These are phyloP conservation scores for Orchestes rusci DNA, from an alignment of 2,888 invertebrate species.

Conservation along the genomic window DNA sequence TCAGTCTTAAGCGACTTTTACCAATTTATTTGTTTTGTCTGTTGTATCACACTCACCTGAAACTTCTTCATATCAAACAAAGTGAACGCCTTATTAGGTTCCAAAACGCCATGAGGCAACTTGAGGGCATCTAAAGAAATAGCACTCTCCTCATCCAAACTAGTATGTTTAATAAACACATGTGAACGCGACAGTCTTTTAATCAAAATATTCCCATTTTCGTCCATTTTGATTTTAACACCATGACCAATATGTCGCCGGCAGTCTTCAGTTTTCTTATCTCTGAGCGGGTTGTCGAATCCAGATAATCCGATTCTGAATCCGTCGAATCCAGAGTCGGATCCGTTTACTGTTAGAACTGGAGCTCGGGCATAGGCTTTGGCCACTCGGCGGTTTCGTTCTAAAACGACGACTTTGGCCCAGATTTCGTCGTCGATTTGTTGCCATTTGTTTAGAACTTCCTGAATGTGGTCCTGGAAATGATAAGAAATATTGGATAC, in stretches of 20 bases:
- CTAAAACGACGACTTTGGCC: slow-evolving; percentile 22
- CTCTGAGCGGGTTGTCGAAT: slow-evolving; percentile 23
- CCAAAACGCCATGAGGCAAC: slow-evolving; percentile 18
- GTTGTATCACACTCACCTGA: too few species aligned
- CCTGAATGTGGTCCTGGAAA: slow-evolving; percentile 23
- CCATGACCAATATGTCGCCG: slow-evolving; percentile 20
- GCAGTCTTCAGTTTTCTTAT: slow-evolving; percentile 23
- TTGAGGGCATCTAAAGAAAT: slow-evolving; percentile 21
- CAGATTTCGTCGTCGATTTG: slow-evolving; percentile 24
- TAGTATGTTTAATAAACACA: slow-evolving; percentile 21
- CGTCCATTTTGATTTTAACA: slow-evolving; percentile 24
- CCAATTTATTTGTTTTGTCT: too few species aligned
- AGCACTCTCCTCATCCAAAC: slow-evolving; percentile 23
- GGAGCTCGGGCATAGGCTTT: slow-evolving; percentile 23
- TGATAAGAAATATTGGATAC: background rate
- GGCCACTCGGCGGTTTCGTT: slow-evolving; percentile 22
- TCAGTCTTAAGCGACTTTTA: too few species aligned
- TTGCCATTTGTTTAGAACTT: slow-evolving; percentile 21
- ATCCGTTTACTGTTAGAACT: slow-evolving; percentile 22
- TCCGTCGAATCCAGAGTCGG: slow-evolving; percentile 22
- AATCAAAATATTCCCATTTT: slow-evolving; percentile 20
- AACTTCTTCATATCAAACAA: slow-evolving; percentile 24
- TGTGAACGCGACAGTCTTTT: slow-evolving; percentile 22
- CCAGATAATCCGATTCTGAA: slow-evolving; percentile 22
- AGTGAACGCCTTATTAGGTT: slow-evolving; percentile 20